A percentile compares a stretch with the other conserved stretches of the same genome.
Conservation (phyloP, 2,797 vertebrate genomes). For the Chiloscyllium punctatum region DNA sequence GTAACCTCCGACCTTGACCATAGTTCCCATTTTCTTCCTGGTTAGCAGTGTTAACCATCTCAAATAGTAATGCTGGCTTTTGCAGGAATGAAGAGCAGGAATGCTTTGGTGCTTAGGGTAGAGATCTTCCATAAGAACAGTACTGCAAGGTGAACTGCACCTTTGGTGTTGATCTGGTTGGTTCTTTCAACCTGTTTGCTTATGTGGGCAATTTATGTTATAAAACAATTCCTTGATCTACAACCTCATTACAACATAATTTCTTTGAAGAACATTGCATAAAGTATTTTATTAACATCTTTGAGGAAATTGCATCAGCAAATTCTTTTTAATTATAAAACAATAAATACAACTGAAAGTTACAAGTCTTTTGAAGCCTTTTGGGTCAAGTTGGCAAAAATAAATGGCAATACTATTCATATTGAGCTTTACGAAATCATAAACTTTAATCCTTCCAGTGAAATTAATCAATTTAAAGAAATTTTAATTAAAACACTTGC, state of each 20-base stretch:
- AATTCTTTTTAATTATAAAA: background rate
- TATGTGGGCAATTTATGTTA: background rate
- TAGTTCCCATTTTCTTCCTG: background rate
- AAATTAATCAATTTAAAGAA: conserved; percentile 31
- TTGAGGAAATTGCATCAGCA: background rate
- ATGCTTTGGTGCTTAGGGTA: background rate
- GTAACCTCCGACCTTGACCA: background rate
- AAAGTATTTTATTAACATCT: background rate
- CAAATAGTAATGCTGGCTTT: background rate
- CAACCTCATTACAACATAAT: background rate
- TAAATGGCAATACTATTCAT: background rate
- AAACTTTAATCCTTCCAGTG: conserved; percentile 19
- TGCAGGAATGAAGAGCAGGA: background rate
- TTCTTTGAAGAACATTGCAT: background rate
- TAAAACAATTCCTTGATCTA: background rate
- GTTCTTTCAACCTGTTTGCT: no score
- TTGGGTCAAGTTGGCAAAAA: conserved; percentile 19
- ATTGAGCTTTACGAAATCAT: conserved; percentile 27
- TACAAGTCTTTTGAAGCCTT: background rate
- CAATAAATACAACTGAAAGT: background rate
- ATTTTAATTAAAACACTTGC: conserved; percentile 22
- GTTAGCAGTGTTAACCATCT: background rate
- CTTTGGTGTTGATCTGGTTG: background rate
- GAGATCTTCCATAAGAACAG: background rate
- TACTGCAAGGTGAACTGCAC: background rate